A percentile compares a stretch with the other conserved stretches of the same genome.
phyloP scores from a whole-genome alignment of 2,113 vertebrate genomes.

The Heterochromis multidens region DNA sequence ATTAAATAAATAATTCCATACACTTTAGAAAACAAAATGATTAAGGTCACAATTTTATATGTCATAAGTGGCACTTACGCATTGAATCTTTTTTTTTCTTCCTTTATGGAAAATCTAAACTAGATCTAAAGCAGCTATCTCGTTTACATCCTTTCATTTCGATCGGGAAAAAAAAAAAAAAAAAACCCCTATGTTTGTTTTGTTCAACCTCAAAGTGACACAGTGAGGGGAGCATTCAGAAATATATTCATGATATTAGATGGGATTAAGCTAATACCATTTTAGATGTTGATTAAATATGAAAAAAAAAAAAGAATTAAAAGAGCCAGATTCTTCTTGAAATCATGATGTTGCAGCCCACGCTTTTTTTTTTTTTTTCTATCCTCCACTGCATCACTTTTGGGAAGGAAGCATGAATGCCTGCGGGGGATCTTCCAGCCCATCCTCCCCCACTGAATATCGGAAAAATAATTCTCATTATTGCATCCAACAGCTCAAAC shows the following conservation, averaged over 20 bases:
- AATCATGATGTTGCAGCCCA: neutral
- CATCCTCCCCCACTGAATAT: neutral
- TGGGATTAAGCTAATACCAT: neutral
- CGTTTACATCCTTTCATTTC: constrained; percentile 42
- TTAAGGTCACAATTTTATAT: constrained; percentile 92
- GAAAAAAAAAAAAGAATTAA: neutral
- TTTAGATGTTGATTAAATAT: neutral
- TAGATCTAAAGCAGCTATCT: constrained; percentile 56
- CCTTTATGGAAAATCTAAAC: constrained; percentile 49
- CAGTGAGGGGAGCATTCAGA: neutral
- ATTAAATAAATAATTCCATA: constrained; percentile 88
- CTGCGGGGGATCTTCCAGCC: neutral
- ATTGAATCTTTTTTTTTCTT: constrained; percentile 39
- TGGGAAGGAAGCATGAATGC: neutral
- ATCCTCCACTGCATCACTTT: neutral
- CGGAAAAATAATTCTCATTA: constrained; percentile 17
- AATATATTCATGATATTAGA: neutral
- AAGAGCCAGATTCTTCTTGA: neutral
- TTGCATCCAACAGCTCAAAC: constrained; percentile 38
- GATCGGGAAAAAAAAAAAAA: no score
- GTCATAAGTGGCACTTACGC: constrained; percentile 87
- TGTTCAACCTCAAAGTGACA: neutral
- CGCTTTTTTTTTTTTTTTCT: neutral
- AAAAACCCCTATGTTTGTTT: neutral
- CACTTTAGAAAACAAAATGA: constrained; percentile 67